Conservation (phyloP, 2,888 invertebrate species). For the Argyra leucocephala region DNA sequence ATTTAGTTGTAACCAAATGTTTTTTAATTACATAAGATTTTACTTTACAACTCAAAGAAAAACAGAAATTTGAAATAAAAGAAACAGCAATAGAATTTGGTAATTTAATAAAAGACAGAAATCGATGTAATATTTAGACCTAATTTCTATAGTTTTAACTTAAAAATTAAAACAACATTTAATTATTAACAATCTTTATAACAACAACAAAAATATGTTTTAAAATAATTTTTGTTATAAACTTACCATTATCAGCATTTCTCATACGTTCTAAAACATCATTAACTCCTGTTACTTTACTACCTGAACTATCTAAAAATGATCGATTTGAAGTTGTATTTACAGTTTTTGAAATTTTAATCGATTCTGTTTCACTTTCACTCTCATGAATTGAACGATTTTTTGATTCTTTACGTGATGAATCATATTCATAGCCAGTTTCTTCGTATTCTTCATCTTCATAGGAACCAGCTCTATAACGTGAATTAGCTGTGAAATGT, state of each 20-base stretch:
- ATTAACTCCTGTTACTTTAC: constrained; percentile 62
- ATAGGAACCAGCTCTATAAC: not conserved
- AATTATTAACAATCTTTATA: too few species aligned
- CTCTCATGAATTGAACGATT: constrained; percentile 26
- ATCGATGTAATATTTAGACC: too few species aligned
- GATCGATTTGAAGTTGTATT: constrained; percentile 44
- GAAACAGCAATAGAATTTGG: too few species aligned
- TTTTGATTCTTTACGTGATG: constrained; percentile 26
- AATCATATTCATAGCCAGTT: constrained; percentile 25
- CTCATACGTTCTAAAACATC: constrained; percentile 71
- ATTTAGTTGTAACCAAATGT: too few species aligned
- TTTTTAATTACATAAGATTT: too few species aligned
- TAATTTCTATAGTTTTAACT: too few species aligned
- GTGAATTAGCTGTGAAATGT: constrained; percentile 14
- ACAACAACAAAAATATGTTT: too few species aligned
- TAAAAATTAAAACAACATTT: too few species aligned
- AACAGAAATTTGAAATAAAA: too few species aligned
- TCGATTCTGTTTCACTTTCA: constrained; percentile 31
- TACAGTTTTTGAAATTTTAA: constrained; percentile 26
- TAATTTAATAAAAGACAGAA: too few species aligned
- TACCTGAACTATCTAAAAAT: constrained; percentile 58
- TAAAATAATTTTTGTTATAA: too few species aligned
- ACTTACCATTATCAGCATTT: constrained; percentile 58
- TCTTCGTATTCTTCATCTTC: constrained; percentile 22
- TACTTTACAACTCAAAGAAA: too few species aligned